Percentiles rank a stretch among this genome's conserved stretches.
Evolutionary conservation across 2,797 vertebrate genomes (phyloP).

Genomic region (Hypotaenidia okinawae): DNA sequence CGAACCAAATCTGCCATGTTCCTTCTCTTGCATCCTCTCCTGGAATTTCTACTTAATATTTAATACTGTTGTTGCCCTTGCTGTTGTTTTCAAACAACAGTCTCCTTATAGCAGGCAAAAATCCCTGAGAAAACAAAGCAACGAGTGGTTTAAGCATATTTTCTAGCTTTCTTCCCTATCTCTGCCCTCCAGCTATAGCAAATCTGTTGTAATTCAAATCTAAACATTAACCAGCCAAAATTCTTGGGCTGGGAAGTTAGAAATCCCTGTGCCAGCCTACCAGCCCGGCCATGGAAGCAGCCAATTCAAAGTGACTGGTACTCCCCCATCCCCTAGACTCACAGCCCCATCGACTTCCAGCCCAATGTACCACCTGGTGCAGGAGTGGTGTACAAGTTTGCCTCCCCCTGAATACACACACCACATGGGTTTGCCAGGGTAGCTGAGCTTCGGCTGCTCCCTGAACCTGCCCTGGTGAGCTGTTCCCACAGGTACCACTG

Average conservation of each 20-base stretch:
- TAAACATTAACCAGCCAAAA: neutral
- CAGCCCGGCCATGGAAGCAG: neutral
- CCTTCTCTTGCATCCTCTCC: neutral
- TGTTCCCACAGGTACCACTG: neutral
- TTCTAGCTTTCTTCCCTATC: neutral
- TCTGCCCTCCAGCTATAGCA: constrained; percentile 2
- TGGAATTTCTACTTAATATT: neutral
- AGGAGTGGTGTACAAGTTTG: neutral
- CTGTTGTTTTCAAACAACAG: constrained; percentile 10
- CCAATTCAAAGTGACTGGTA: neutral
- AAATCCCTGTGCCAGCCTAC: neutral
- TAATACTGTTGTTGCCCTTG: neutral
- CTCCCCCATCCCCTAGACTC: neutral
- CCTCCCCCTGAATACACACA: neutral
- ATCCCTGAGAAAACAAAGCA: neutral
- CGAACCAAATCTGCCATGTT: neutral
- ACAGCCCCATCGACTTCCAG: neutral
- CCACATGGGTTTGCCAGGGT: accelerated
- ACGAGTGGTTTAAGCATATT: neutral
- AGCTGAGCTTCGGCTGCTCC: accelerated
- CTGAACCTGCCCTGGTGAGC: neutral
- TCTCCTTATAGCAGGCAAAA: neutral
- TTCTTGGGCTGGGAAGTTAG: constrained; percentile 40
- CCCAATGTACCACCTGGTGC: neutral
- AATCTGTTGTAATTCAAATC: constrained; percentile 26